Evolutionary conservation across 2,113 vertebrate genomes (phyloP).

Genomic region (Myrmecobius fasciatus): DNA sequence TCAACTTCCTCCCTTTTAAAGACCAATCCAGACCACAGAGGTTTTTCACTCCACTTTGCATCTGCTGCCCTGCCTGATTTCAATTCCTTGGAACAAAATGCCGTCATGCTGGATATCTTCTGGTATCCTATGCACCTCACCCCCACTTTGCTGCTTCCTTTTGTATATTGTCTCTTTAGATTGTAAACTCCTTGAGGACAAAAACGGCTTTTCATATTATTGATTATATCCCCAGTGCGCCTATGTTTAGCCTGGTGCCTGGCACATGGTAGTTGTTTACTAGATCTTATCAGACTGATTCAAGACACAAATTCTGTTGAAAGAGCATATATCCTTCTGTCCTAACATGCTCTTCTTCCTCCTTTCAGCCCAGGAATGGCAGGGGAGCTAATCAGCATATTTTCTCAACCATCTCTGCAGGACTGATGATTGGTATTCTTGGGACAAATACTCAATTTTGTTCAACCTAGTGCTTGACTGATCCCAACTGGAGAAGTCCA

Average conservation of each 20-base stretch:
- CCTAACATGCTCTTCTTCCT: neutral
- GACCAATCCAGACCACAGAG: conserved; percentile 76
- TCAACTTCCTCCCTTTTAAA: conserved; percentile 82
- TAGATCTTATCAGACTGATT: neutral
- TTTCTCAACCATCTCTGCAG: neutral
- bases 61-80: conserved; percentile 37
- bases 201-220: neutral
- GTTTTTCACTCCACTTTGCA: conserved; percentile 73
- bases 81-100: neutral
- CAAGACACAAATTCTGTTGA: neutral
- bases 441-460: neutral
- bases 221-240: neutral
- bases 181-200: neutral
- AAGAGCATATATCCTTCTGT: neutral
- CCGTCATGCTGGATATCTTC: neutral
- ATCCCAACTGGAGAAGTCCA: neutral
- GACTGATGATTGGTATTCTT: neutral
- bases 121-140: neutral
- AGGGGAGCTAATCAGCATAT: neutral
- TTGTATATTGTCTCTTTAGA: neutral
- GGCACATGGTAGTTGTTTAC: neutral
- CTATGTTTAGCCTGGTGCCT: neutral
- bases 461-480: neutral
- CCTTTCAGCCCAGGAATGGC: neutral
- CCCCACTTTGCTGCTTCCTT: neutral